These are phyloP conservation scores for Ernsta delagoae DNA, from an alignment of 2,888 invertebrate genomes.

Conservation along the genomic window DNA sequence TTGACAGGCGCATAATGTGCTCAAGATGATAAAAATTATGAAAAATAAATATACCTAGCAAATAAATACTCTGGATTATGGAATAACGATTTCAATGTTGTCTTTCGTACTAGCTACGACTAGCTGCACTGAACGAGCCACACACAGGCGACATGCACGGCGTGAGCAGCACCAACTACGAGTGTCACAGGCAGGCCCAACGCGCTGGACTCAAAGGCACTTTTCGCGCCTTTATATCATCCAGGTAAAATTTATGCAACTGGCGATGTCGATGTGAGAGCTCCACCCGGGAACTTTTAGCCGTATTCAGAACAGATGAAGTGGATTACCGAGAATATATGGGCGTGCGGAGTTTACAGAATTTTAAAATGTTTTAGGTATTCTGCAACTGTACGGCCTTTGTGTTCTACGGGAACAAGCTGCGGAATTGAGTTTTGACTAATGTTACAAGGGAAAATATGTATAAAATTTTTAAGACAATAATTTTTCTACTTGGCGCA, in stretches of 20 bases:
- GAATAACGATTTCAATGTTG: no score
- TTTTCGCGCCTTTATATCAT: conserved; percentile 88
- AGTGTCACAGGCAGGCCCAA: conserved; percentile 96
- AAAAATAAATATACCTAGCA: no score
- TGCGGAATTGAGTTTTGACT: not conserved
- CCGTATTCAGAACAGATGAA: conserved; percentile 18
- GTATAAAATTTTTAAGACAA: no score
- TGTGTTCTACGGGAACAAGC: not conserved
- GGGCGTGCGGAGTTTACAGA: not conserved
- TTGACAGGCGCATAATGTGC: no score
- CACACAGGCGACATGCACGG: conserved; percentile 96
- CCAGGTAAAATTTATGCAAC: conserved; percentile 32
- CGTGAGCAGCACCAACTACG: conserved; percentile 96
- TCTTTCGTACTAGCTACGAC: conserved; percentile 88
- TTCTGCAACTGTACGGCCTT: conserved; percentile 1
- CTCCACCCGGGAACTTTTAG: conserved; percentile 12
- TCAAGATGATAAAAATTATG: no score
- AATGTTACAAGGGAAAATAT: not conserved
- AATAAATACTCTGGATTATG: no score
- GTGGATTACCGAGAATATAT: conserved; percentile 14
- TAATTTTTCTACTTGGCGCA: no score
- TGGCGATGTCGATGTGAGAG: conserved; percentile 17
- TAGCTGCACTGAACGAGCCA: conserved; percentile 97
- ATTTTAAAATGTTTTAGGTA: conserved; percentile 10
- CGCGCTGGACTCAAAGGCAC: conserved; percentile 94